Base-by-base conservation (phyloP, 2,113 vertebrate species). In the Sisor rabdophorus region DNA sequence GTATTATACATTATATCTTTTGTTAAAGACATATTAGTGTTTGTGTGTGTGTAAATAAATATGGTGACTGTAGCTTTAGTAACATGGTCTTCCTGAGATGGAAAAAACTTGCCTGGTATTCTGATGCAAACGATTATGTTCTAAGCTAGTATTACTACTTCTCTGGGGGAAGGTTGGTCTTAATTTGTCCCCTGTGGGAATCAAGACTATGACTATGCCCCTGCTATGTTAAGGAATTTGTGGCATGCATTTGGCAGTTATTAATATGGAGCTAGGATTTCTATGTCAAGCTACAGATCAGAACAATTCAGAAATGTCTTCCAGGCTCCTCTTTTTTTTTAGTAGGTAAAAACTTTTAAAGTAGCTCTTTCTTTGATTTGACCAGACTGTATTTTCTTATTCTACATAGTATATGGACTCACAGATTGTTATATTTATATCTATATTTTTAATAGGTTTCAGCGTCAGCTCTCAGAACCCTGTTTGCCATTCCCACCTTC, bases 401-500 rank as follows among this genome's bases (percentile, higher is more conserved):
- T 75, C 75, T 79, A 47, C 64, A 80, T 60, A 28, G 47, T 32
- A 79, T 30, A 70, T 64, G 8, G 52, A 30, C 28, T 63, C 12
- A 36, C 32, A 36, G 13, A n/a, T 40, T 19, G 4, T 40, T n/a
- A n/a, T 15, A 64, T 44, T 36, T 36, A 7, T 36, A 64, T 64
- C 19, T 64, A 22, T 65, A 40, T 11, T 40, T 4, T 50, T 68
- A 67, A 11, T 74, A 98, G 96, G 92, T 97, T 98, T 87, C 96
- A 98, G 84, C 91, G 96, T 85, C 96, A 98, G 84, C 92, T 98
- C 89, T 98, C 96, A 0, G 96, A 98, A 83, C 96, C 96, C 77
- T 92, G 90, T 54, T 85, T 92, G 73, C 88, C 90, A 15, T 91
- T 89, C 26, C 88, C 86, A 11, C 88, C 87, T 0, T 83, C 91